Evolutionary conservation across 2,888 invertebrate species (phyloP), one percentile per base, ranked within the genome.

Genomic region (Callosobruchus maculatus): DNA sequence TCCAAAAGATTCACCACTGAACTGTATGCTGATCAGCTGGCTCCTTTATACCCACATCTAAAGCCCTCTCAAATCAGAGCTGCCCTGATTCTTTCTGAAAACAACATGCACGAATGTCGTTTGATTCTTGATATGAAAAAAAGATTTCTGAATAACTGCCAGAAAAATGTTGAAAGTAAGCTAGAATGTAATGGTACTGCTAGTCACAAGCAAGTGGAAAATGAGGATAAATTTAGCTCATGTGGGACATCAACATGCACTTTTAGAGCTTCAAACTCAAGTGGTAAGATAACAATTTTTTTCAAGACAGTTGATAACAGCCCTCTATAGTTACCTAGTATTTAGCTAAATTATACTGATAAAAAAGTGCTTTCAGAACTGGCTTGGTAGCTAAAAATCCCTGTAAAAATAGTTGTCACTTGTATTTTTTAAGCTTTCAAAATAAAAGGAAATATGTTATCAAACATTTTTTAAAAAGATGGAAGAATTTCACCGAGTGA

Each of bases 61-160:
- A 75, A 68, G 13, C 77, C 74, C 75, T 72, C 76, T 20, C 74
- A 78, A 69, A 71, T 78, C 30, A 71, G 26, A 68, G 77, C 77
- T 13, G 78, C 77, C 0, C 66, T 78, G 70, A 30, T 67, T 21
- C 68, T 78, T 26, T 49, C 76, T 3, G 74, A 78, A 21, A 78
- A 78, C 72, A 75, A 78, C 49, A 21, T 78, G 73, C 75, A 78
- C 71, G 74, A 78, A 73, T 73, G 76, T 31, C 72, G 75, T 2
- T 66, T 78, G 67, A 9, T 78, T 0, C 74, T 78, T 66, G 78
- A 78, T 49, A 30, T 73, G 20, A 77, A 77, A 72, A n/a, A 67
- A 22, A 76, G 49, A 13, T 49, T 49, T 18, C 5, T 49, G 1
- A 13, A 3, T 49, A 7, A 49, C 49, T 26, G 2, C 7, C 26